phyloP scores from a whole-genome alignment of 2,888 invertebrate genomes.

The Megaustenia siamemsis region DNA sequence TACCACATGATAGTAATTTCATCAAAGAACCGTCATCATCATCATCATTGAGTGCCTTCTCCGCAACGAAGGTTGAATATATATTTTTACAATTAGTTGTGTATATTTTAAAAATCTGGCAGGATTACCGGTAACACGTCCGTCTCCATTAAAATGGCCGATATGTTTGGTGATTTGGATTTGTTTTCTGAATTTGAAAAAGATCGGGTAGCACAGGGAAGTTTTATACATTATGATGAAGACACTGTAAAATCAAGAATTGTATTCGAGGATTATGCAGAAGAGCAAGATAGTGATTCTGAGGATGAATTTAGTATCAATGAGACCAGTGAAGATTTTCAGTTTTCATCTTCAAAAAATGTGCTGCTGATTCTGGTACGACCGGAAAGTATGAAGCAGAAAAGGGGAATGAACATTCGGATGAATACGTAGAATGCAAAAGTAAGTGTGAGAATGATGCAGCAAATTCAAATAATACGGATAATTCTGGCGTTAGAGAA shows the following conservation, averaged over 20 bases:
- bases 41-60: too few relatives aligned
- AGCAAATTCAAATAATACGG: background rate
- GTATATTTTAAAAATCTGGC: constrained; percentile 24
- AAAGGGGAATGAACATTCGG: background rate
- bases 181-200: constrained; percentile 76
- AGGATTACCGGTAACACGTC: constrained; percentile 17
- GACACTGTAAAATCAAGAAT: constrained; percentile 62
- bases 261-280: constrained; percentile 57
- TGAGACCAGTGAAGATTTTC: constrained; percentile 33
- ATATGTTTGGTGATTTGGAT: constrained; percentile 73
- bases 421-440: background rate
- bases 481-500: background rate
- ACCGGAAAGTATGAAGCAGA: background rate
- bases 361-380: background rate
- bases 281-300: constrained; percentile 52
- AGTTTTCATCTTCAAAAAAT: background rate
- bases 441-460: background rate
- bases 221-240: constrained; percentile 67
- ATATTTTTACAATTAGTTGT: too few relatives aligned
- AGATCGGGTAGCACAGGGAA: constrained; percentile 67
- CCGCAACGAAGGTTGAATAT: too few relatives aligned
- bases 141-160: constrained; percentile 62
- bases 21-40: too few relatives aligned
- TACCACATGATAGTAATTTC: too few relatives aligned
- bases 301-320: constrained; percentile 58